Percentiles rank a stretch among this genome's conserved stretches.
These are phyloP conservation scores for Lepidurus packardi DNA, from an alignment of 1,140 invertebrate genomes.

Conservation along the genomic window DNA sequence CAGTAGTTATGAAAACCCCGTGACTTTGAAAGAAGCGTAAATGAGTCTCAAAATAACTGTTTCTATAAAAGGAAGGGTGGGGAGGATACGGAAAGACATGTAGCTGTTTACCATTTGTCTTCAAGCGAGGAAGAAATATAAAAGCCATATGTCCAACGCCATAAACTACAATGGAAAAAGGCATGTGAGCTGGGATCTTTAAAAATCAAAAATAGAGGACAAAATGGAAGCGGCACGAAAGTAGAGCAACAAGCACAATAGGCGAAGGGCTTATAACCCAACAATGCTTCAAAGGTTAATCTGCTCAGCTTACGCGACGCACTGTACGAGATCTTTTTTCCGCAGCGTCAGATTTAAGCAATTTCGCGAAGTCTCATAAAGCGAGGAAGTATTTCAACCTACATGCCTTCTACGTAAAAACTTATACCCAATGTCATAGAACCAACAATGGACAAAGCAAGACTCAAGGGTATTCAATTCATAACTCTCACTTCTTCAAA, in stretches of 20 bases:
- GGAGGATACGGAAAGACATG: not conserved
- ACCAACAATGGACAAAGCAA: not conserved
- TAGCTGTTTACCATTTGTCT: not conserved
- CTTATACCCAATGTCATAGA: not conserved
- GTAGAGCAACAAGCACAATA: not conserved
- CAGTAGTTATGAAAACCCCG: not conserved
- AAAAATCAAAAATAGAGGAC: not conserved
- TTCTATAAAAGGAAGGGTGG: not conserved
- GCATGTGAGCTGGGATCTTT: constrained; percentile 14
- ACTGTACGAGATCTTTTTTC: not conserved
- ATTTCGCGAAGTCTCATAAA: not conserved
- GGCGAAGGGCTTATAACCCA: not conserved
- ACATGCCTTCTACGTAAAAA: not conserved
- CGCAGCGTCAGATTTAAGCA: not conserved
- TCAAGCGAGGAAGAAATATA: not conserved
- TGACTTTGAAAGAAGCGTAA: not conserved
- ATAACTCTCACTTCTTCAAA: constrained; percentile 4
- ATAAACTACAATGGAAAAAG: not conserved
- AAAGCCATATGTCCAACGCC: not conserved
- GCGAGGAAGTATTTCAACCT: not conserved
- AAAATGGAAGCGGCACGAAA: not conserved
- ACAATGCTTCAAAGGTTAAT: constrained; percentile 1
- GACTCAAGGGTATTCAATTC: not conserved
- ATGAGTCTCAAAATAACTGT: not conserved
- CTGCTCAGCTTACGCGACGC: not conserved